Evolutionary conservation across 2,797 vertebrate species (phyloP).

Genomic region (Megalops cyprinoides): DNA sequence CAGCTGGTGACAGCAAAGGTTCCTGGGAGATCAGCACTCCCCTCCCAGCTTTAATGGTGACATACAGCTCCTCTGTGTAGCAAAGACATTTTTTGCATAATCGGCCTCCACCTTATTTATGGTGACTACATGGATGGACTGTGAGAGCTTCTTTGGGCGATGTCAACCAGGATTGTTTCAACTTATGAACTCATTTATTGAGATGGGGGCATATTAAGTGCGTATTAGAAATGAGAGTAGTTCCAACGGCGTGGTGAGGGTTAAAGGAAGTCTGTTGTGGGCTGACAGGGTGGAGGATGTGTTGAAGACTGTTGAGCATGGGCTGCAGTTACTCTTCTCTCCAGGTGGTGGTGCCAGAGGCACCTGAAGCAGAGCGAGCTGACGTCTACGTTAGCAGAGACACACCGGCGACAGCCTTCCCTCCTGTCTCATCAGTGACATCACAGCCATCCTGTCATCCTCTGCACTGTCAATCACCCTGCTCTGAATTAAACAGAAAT

Average conservation of each 20-base stretch:
- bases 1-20: constrained; percentile 13
- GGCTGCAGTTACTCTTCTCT: constrained; percentile 21
- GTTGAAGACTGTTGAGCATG: neutral
- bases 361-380: neutral
- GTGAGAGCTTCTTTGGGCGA: neutral
- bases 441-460: constrained; percentile 8
- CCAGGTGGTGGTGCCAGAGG: constrained; percentile 23
- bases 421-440: neutral
- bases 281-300: neutral
- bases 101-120: constrained; percentile 24
- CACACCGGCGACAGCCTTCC: neutral
- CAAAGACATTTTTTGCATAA: neutral
- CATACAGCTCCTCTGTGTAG: neutral
- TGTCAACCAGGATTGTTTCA: neutral
- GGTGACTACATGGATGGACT: neutral
- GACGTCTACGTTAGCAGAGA: neutral
- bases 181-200: neutral
- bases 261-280: neutral
- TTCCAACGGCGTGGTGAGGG: neutral
- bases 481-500: neutral
- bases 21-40: neutral
- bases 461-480: neutral
- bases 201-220: neutral
- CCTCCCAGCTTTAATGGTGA: constrained; percentile 18
- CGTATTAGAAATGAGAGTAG: neutral